Evolutionary conservation across 2,888 invertebrate genomes (phyloP).

Genomic region (Erynnis tages): DNA sequence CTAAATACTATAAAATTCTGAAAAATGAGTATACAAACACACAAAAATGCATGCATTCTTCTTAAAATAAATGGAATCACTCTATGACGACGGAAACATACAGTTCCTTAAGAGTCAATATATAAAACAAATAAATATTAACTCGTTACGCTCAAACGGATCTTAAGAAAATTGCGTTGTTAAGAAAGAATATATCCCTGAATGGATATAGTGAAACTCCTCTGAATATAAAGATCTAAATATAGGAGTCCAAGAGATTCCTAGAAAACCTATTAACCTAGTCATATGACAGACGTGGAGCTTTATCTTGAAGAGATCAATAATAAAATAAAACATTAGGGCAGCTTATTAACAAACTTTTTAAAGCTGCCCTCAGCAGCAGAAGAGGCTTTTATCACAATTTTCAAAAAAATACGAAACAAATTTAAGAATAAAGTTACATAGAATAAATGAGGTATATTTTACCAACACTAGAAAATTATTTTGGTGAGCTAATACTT

Average conservation of each 20-base stretch:
- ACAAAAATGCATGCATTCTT: conserved; percentile 80
- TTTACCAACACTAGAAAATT: conserved; percentile 56
- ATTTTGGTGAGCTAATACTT: conserved; percentile 79
- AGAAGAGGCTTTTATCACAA: conserved; percentile 43
- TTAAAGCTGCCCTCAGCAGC: not conserved
- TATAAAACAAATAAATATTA: conserved; percentile 48
- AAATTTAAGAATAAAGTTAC: conserved; percentile 6
- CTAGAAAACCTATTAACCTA: not conserved
- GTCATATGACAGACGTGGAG: conserved; percentile 1
- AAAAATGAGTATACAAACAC: conserved; percentile 77
- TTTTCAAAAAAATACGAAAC: conserved; percentile 30
- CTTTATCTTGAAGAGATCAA: conserved; percentile 23
- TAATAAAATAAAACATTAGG: conserved; percentile 1
- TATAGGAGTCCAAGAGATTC: not conserved
- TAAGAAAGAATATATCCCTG: not conserved
- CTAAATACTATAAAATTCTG: conserved; percentile 61
- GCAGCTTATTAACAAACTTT: not conserved
- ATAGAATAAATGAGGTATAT: conserved; percentile 41
- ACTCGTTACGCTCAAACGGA: conserved; percentile 33
- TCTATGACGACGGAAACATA: conserved; percentile 66
- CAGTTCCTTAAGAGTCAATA: conserved; percentile 58
- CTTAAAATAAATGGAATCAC: conserved; percentile 81
- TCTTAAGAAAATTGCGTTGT: conserved; percentile 32
- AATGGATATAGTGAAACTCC: conserved; percentile 8
- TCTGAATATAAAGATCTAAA: not conserved